Base-by-base conservation (phyloP, 2,113 vertebrate genomes). In the Channa argus region DNA sequence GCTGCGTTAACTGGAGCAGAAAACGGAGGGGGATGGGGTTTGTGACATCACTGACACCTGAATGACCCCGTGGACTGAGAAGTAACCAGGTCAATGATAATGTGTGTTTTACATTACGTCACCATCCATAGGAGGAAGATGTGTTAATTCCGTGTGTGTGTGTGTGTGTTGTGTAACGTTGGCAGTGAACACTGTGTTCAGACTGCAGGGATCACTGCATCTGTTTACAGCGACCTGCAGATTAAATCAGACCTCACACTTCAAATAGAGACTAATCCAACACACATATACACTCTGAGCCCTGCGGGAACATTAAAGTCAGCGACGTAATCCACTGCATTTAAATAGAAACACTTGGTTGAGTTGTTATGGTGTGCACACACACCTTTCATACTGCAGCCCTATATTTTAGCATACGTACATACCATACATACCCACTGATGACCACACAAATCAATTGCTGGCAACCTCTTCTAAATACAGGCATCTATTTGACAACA, bases 151-250 rank as follows among this genome's bases (percentile, higher is more conserved):
- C 11, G 24, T 24, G 61, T 36, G 62, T 66, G 62, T 24, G 45
- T 63, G 52, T 62, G 54, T 47, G 74, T 72, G 79, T 83, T 83
- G 80, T 74, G 80, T 87, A 77, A 87, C 55, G 43, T 37, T 82
- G 82, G 64, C 79, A 78, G 74, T 5, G 85, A 76, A 89, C 82
- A 69, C 78, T 73, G 83, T 87, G 89, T 88, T 70, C 86, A 88
- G 77, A 80, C 77, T 45, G 71, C 36, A 50, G 8, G 83, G 89
- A 90, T 90, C 89, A 77, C 80, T 89, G 89, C 63, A 64, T 86
- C 73, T 90, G 89, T 90, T 90, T 90, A 90, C 83, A 77, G 76
- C 73, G 39, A 89, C 85, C 80, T 87, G 80, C 76, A 80, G 89
- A 87, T 90, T 86, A 84, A 72, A 78, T 63, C 70, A 59, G 76